Evolutionary conservation across 2,888 invertebrate genomes (phyloP).

Genomic region (Megaustenia siamemsis): DNA sequence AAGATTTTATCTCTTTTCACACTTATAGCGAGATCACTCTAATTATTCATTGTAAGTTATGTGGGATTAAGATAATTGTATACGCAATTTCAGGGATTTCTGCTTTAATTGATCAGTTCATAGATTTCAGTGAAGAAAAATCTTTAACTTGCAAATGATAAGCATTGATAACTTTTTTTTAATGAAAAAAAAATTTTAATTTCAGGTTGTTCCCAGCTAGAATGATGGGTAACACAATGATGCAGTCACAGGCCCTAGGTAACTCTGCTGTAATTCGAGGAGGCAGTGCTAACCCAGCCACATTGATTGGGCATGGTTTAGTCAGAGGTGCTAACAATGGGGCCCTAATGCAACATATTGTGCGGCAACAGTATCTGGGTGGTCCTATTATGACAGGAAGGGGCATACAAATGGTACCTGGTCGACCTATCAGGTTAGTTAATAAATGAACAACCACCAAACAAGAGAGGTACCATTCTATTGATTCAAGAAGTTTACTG

Average conservation of each 20-base stretch:
- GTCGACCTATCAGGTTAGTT: slow-evolving; percentile 41
- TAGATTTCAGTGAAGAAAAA: no score
- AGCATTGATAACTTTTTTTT: background rate
- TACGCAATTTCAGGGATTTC: no score
- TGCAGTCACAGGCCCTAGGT: slow-evolving; percentile 27
- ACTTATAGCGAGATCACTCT: no score
- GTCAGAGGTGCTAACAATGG: slow-evolving; percentile 34
- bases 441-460: slow-evolving; percentile 3
- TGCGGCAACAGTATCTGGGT: slow-evolving; percentile 52
- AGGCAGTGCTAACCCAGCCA: background rate
- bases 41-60: no score
- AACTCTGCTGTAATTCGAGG: slow-evolving; percentile 23
- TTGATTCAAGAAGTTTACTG: background rate
- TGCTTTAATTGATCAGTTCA: no score
- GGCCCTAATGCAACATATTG: slow-evolving; percentile 52
- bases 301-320: slow-evolving; percentile 27
- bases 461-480: background rate
- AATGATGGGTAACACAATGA: slow-evolving; percentile 22
- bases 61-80: no score
- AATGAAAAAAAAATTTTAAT: background rate
- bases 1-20: no score
- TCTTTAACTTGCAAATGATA: no score
- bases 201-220: slow-evolving; percentile 42
- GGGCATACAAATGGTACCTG: slow-evolving; percentile 42
- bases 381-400: slow-evolving; percentile 49